Conservation (phyloP, 2,113 vertebrate genomes). For the Megaleporinus macrocephalus region DNA sequence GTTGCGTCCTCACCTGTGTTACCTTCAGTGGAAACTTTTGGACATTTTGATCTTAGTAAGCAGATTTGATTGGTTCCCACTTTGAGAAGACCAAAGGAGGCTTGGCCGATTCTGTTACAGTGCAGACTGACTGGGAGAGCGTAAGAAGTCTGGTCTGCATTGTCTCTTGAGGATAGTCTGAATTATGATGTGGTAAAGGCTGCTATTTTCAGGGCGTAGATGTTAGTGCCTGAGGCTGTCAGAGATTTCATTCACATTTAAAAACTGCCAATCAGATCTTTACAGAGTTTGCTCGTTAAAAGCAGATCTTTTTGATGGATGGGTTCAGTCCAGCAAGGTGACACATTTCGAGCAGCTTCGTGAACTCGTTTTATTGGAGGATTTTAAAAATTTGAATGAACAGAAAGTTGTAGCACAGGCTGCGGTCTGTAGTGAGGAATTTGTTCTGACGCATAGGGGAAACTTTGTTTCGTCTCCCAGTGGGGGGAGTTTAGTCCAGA, state of each 20-base stretch:
- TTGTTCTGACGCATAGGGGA: neutral
- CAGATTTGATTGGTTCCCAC: too few relatives aligned
- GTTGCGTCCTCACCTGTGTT: too few relatives aligned
- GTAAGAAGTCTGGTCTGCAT: neutral
- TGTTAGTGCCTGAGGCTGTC: neutral
- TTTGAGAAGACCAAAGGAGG: neutral
- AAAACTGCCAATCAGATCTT: neutral
- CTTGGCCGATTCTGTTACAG: neutral
- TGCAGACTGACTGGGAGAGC: neutral
- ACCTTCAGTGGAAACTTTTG: too few relatives aligned
- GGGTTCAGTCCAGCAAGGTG: constrained; percentile 1
- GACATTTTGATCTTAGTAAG: too few relatives aligned
- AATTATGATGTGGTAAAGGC: too few relatives aligned
- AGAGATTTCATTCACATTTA: neutral
- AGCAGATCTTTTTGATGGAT: neutral
- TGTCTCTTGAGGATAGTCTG: too few relatives aligned
- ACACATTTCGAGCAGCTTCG: neutral
- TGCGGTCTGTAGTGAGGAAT: neutral
- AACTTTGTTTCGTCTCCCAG: neutral
- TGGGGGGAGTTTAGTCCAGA: too few relatives aligned
- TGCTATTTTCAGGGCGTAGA: neutral
- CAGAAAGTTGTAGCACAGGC: neutral
- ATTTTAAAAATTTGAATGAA: neutral
- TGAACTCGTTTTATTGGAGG: neutral
- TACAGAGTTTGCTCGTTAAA: neutral